Conservation (phyloP, 2,113 vertebrate species). For the Grallaria varia region DNA sequence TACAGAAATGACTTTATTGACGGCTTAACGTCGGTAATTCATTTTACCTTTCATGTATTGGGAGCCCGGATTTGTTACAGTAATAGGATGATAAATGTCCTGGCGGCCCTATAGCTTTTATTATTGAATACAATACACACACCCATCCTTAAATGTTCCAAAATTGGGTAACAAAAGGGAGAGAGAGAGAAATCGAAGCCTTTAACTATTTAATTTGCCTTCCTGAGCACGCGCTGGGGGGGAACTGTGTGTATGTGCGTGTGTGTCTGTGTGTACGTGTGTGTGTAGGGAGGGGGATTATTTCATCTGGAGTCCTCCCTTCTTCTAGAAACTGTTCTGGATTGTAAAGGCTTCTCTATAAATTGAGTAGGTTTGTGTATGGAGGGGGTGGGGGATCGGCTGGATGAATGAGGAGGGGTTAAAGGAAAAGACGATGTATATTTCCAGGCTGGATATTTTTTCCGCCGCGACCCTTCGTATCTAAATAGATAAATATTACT, state of each 20-base stretch:
- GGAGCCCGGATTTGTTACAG: constrained; percentile 92
- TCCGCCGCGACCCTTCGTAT: neutral
- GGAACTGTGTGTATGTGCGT: neutral
- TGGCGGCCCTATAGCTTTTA: constrained; percentile 85
- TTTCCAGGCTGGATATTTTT: constrained; percentile 48
- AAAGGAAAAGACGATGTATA: constrained; percentile 37
- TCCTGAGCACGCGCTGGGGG: neutral
- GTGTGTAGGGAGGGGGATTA: neutral
- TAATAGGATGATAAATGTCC: constrained; percentile 99
- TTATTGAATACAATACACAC: constrained; percentile 83
- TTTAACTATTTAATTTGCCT: constrained; percentile 70
- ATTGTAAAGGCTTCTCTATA: constrained; percentile 28
- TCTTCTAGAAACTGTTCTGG: constrained; percentile 38
- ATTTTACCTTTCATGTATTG: constrained; percentile 94
- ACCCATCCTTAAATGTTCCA: constrained; percentile 72
- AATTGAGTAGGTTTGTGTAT: constrained; percentile 11
- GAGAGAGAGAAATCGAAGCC: constrained; percentile 67
- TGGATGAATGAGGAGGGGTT: constrained; percentile 51
- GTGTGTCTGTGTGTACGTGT: neutral
- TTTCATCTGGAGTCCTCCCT: constrained; percentile 15
- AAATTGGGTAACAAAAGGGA: constrained; percentile 73
- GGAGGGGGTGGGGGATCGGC: neutral
- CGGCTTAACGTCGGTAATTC: constrained; percentile 98
- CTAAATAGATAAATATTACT: constrained; percentile 57
- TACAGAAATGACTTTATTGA: constrained; percentile 99